Conservation (phyloP, 2,888 invertebrate species). For the Acheta domesticus region DNA sequence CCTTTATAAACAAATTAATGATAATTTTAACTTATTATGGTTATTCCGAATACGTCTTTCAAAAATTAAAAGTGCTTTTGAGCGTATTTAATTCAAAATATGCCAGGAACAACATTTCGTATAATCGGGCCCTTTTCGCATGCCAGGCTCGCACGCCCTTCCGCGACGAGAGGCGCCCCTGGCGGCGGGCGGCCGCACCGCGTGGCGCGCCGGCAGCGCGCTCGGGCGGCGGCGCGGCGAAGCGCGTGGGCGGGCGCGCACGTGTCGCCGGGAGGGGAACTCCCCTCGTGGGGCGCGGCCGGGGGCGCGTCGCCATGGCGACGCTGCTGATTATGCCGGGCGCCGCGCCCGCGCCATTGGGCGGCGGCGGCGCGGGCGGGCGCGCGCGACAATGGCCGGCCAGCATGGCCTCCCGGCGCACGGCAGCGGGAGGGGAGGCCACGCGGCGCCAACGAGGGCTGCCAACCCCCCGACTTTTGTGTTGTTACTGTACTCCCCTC, state of each 20-base stretch:
- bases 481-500: no score
- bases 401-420: not conserved
- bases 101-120: no score
- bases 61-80: no score
- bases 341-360: not conserved
- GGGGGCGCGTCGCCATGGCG: conserved; percentile 30
- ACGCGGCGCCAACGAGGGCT: no score
- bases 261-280: not conserved
- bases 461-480: no score
- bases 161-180: not conserved
- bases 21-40: no score
- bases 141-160: not conserved
- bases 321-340: conserved; percentile 32
- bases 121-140: not conserved
- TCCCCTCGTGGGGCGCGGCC: not conserved
- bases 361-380: not conserved
- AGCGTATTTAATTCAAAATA: no score
- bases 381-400: not conserved
- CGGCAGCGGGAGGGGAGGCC: not conserved
- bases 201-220: not conserved
- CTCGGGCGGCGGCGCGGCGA: conserved; percentile 19
- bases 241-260: not conserved
- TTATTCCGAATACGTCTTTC: no score
- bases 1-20: no score
- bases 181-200: conserved; percentile 19